Conservation (phyloP, 30 jellyfish, hydroid and myxozoan genomes). For the Pelagia noctiluca region DNA sequence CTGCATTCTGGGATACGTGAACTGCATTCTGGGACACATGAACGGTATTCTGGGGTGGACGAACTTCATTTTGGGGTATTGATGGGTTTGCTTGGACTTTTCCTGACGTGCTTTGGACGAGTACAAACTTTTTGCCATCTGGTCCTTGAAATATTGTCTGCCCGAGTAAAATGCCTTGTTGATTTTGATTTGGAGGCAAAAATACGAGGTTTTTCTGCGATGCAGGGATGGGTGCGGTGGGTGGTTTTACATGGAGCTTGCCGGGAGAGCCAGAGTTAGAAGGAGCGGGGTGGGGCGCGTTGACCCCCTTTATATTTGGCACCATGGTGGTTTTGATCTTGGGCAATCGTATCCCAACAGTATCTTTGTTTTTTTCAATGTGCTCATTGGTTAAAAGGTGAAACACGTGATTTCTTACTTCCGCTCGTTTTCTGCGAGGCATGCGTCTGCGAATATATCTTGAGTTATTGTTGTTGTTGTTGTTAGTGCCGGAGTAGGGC, state of each 20-base stretch:
- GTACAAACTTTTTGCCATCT: conserved; percentile 69
- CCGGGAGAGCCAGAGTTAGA: neutral
- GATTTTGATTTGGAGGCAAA: conserved; percentile 62
- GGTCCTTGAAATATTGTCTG: conserved; percentile 70
- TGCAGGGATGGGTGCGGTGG: no score
- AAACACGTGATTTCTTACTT: conserved; percentile 13
- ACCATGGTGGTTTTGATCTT: neutral
- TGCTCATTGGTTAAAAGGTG: conserved; percentile 10
- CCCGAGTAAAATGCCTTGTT: conserved; percentile 59
- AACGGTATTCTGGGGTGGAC: no score
- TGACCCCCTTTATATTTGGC: neutral
- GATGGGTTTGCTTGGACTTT: no score
- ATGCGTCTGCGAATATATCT: conserved; percentile 3
- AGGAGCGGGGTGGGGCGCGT: neutral
- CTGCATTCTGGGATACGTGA: no score
- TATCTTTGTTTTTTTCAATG: neutral
- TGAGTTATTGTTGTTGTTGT: conserved; percentile 5
- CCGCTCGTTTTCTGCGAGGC: conserved; percentile 49
- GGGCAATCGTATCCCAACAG: neutral
- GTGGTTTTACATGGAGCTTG: neutral
- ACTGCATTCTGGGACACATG: no score
- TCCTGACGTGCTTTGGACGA: conserved; percentile 45
- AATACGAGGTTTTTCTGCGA: conserved; percentile 28
- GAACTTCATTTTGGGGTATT: no score
- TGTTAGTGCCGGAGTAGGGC: neutral